Evolutionary conservation across 2,888 invertebrate genomes (phyloP).

Genomic region (Drosophila incognita): DNA sequence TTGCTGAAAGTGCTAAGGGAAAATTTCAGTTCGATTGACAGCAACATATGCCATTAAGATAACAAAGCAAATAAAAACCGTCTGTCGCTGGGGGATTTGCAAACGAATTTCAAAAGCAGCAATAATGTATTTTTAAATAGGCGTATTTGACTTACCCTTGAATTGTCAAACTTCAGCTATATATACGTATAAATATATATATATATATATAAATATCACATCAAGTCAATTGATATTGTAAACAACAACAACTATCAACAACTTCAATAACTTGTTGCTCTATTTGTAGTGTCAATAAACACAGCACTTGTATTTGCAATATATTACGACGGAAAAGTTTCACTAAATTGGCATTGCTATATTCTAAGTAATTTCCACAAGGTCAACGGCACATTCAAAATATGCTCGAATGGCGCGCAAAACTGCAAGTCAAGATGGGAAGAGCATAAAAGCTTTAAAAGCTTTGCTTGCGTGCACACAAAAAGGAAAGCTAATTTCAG

Average conservation of each 20-base stretch:
- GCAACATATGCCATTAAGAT: conserved; percentile 6
- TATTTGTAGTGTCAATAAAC: conserved; percentile 8
- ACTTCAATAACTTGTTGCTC: not conserved
- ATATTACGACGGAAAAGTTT: conserved; percentile 22
- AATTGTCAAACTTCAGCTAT: conserved; percentile 1
- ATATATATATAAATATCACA: conserved; percentile 11
- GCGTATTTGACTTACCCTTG: conserved; percentile 21
- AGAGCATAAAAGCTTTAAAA: conserved; percentile 38
- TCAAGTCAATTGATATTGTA: not conserved
- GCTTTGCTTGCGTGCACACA: conserved; percentile 45
- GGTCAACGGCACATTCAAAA: conserved; percentile 21
- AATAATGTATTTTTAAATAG: not conserved
- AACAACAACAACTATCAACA: not conserved
- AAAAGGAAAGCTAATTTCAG: conserved; percentile 48
- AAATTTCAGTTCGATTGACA: conserved; percentile 2
- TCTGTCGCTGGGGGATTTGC: not conserved
- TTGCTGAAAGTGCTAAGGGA: not conserved
- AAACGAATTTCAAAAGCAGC: not conserved
- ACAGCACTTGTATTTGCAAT: conserved; percentile 19
- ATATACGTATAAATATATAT: not conserved
- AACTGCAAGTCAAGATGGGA: conserved; percentile 28
- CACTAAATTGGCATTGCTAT: not conserved
- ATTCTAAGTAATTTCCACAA: not conserved
- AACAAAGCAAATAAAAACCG: not conserved
- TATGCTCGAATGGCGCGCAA: conserved; percentile 38